Evolutionary conservation across 2,113 vertebrate species (phyloP), one percentile per base, ranked within the genome.

Genomic region (Blennius ocellaris): DNA sequence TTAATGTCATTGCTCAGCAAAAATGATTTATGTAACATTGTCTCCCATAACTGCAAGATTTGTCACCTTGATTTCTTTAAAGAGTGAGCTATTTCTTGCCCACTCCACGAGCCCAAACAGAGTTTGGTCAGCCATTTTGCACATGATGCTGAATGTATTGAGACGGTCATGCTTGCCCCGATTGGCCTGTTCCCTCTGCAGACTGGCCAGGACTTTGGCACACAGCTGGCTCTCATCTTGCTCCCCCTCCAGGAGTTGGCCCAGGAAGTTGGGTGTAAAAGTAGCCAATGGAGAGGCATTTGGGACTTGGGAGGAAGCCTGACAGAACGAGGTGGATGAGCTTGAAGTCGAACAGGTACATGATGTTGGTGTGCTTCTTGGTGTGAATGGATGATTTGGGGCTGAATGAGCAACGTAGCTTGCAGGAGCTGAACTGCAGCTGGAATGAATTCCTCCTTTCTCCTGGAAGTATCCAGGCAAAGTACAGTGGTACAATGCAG

Each of bases 101-200:
- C 94, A 95, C 81, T 95, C 93, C 80, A 95, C 94, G 11, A 95
- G 83, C 3, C 93, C 90, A 45, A 95, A 94, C 61, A 95, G 76
- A 7, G 93, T 95, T 80, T 93, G 94, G 81, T 95, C 94, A 2
- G 93, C 93, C 91, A 95, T 94, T 79, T 94, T 94, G 83, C 94
- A 95, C 94, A 95, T 95, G 83, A 95, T 93, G 67, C 92, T 94
- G 78, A 95, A 95, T 6, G 94, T 95, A 62, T 94, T 94, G 7
- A 94, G 89, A 8, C 93, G 7, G 83, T 94, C 94, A 8, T 94
- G 94, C 70, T 94, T 94, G 38, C 93, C 94, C 6, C 94, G 80
- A 67, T 84, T 92, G 60, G 91, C 92, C 69, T 94, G 93, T 39
- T 95, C 94, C 75, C 83, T 89, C 76, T 93, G 93, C 48, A 95